Base-by-base conservation (phyloP, 2,113 vertebrate species). In the Rhinogobius similis region DNA sequence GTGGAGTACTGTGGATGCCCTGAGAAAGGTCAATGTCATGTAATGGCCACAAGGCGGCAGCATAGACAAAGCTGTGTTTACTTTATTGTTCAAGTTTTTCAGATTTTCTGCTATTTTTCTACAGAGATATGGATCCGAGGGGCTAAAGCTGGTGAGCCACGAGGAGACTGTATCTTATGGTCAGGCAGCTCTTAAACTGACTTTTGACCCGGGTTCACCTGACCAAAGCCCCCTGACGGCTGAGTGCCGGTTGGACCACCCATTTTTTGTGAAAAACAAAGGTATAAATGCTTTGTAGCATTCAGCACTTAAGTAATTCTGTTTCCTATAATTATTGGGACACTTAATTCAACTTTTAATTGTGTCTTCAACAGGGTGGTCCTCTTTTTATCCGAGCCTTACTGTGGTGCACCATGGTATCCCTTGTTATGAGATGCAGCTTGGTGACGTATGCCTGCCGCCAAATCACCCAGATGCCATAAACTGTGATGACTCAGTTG, bases 361-460 rank as follows among this genome's bases (percentile, higher is more conserved):
- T 74, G 29, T 72, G 29, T 77, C 53, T 41, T 86, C 7, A 59
- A 59, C 56, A 99, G 98, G 98, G 75, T 99, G 98, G 98, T 95
- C 95, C 67, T 99, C 98, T 67, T 99, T 99, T 91, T 97, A 98
- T 90, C 97, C 98, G 64, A 99, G 98, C 92, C 94, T 99, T 86
- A 99, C 98, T 72, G 98, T 99, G 91, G 97, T 99, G 88, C 97
- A 98, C 87, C 96, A 99, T 92, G 98, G 98, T 82, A 98, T 99
- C 87, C 98, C 98, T 75, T 99, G 98, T 88, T 98, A 96, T 88
- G 98, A 99, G 90, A 94, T 99, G 92, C 95, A 98, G 83, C 80
- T 96, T 89, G 97, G 96, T 76, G 96, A 99, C 82, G 79, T 97
- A 85, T 99, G 98, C 92, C 96, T 99, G 92, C 98, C 98, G 87